Evolutionary conservation across 2,888 invertebrate genomes (phyloP).

Genomic region (Dynastes tityus): DNA sequence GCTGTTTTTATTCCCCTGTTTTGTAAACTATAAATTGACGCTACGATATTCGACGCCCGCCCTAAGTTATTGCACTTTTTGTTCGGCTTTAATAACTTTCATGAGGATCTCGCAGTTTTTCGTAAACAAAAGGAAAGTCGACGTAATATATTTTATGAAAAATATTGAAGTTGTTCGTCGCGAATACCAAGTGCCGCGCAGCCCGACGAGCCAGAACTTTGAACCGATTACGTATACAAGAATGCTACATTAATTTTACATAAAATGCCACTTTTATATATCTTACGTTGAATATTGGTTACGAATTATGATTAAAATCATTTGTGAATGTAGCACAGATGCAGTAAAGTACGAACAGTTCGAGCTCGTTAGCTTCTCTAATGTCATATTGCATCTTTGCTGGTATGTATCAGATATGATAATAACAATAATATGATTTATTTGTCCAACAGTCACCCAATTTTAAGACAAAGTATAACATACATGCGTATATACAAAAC

Average conservation of each 20-base stretch:
- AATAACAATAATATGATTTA: too few species aligned
- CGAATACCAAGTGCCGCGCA: conserved; percentile 13
- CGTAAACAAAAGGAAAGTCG: conserved; percentile 47
- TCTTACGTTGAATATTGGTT: neutral
- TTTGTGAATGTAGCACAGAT: too few species aligned
- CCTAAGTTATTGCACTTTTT: conserved; percentile 48
- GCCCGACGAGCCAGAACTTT: neutral
- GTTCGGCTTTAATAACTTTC: conserved; percentile 46
- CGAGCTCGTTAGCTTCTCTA: too few species aligned
- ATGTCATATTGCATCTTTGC: too few species aligned
- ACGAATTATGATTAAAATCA: neutral
- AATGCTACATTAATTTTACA: conserved; percentile 24
- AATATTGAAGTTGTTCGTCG: conserved; percentile 33
- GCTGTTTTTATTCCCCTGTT: conserved; percentile 49
- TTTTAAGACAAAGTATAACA: too few species aligned
- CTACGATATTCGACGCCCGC: conserved; percentile 41
- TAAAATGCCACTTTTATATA: neutral
- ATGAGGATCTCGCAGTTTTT: conserved; percentile 36
- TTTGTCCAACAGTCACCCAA: too few species aligned
- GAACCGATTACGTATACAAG: conserved; percentile 13
- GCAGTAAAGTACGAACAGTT: too few species aligned
- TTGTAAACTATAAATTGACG: conserved; percentile 52
- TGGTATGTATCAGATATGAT: too few species aligned
- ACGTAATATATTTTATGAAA: conserved; percentile 47
- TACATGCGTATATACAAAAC: too few species aligned